Base-by-base conservation (phyloP, 1,140 invertebrate genomes). In the Lepidurus packardi region DNA sequence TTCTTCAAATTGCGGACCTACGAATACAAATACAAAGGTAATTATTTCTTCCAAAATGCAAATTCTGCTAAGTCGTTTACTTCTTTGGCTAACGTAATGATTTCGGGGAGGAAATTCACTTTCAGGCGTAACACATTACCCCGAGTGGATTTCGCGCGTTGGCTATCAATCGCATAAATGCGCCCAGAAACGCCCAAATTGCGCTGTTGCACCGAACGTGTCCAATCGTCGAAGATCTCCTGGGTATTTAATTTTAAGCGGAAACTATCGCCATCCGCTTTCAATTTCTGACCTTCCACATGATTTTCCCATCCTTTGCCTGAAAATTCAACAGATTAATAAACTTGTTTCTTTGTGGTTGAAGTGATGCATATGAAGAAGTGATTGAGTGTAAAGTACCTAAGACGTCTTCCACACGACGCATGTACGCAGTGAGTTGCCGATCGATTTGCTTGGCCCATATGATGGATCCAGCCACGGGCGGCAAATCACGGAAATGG, bases 391-490 rank as follows among this genome's bases (percentile, higher is more conserved):
- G 34, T 34, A 0, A n/a, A n/a, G 16, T 86, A 90, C 93, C 96
- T 43, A 99, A 88, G 53, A 99, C 96, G 88, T 98, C 97, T 87
- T 98, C 97, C 7, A 99, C 97, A 80, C 97, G 89, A 83, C 94
- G 92, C 83, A 99, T 90, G 85, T 98, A 99, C 80, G 96, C 95
- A 34, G 94, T 96, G n/a, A 99, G 88, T 85, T 99, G 97, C 80
- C 97, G 90, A 86, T 99, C 97, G 83, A 99, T 99, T 87, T 98
- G 96, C 83, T 95, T 94, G 2, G 97, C 96, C 98, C 98, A 99
- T 81, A 99, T 96, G 80, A 99, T 99, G 75, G 94, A 98, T 1
- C 97, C 97, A 47, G 96, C 93, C 4, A 99, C 94, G 1, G 96
- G 96, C 10, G 98, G 98, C 81, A 99, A 86, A 87, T 99, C 98